Percentiles rank a stretch among this genome's conserved stretches.
These are phyloP conservation scores for Folsomia manolachei DNA, from an alignment of 2,888 invertebrate species.

Conservation along the genomic window DNA sequence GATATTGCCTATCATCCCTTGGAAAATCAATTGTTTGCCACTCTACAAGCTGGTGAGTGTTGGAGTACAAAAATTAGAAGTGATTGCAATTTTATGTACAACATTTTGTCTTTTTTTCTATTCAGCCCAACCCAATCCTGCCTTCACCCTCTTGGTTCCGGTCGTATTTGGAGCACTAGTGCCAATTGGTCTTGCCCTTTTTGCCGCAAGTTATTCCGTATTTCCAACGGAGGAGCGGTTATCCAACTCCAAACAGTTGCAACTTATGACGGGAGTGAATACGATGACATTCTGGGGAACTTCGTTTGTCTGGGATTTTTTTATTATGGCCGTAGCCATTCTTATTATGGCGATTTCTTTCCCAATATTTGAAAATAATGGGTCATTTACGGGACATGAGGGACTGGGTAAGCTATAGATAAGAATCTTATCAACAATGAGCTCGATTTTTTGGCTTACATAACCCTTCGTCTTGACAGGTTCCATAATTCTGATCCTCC, in stretches of 20 bases:
- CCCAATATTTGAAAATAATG: constrained; percentile 27
- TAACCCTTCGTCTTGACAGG: constrained; percentile 53
- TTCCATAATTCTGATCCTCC: constrained; percentile 57
- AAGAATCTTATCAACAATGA: too few relatives aligned
- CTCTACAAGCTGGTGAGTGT: constrained; percentile 40
- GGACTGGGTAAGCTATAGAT: constrained; percentile 15
- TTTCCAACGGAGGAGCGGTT: constrained; percentile 38
- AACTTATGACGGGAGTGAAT: constrained; percentile 55
- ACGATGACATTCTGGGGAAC: constrained; percentile 55
- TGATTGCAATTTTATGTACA: too few relatives aligned
- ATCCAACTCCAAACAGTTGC: constrained; percentile 53
- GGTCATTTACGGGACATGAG: constrained; percentile 28
- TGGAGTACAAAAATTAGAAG: too few relatives aligned
- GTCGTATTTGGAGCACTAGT: constrained; percentile 32
- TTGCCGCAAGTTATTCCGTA: constrained; percentile 32
- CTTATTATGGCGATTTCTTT: constrained; percentile 52
- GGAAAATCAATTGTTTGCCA: constrained; percentile 36
- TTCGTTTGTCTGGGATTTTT: constrained; percentile 56
- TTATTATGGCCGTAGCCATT: constrained; percentile 54
- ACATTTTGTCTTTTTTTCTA: too few relatives aligned
- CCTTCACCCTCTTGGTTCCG: constrained; percentile 18
- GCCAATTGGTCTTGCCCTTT: constrained; percentile 35
- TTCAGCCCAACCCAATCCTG: constrained; percentile 30
- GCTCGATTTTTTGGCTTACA: not conserved
- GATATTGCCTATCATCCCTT: constrained; percentile 42